Evolutionary conservation across 2,113 vertebrate species (phyloP).

Genomic region (Tupaia chinensis): DNA sequence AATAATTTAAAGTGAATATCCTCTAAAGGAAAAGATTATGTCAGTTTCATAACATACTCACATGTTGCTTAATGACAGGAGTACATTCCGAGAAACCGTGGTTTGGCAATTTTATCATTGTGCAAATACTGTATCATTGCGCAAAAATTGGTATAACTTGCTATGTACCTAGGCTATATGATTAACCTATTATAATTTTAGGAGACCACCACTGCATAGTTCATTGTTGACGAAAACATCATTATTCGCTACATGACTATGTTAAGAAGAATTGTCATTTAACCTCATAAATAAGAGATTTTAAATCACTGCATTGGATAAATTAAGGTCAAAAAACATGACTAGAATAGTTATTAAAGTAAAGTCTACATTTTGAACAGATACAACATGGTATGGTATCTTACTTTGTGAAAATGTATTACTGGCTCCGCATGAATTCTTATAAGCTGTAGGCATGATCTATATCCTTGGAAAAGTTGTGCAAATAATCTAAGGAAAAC

Average conservation of each 20-base stretch:
- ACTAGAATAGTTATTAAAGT: conserved; percentile 38
- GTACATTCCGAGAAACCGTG: too few species aligned
- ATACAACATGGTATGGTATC: conserved; percentile 19
- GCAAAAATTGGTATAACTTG: too few species aligned
- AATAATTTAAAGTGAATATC: conserved; percentile 40
- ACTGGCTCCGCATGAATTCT: conserved; percentile 98
- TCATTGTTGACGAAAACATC: too few species aligned
- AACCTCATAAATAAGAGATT: conserved; percentile 37
- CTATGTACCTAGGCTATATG: too few species aligned
- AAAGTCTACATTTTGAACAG: conserved; percentile 34
- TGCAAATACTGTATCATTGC: too few species aligned
- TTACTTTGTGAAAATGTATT: conserved; percentile 99
- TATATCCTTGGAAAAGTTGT: conserved; percentile 98
- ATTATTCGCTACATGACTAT: not conserved
- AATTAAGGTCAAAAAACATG: conserved; percentile 39
- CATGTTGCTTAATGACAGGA: too few species aligned
- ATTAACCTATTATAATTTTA: too few species aligned
- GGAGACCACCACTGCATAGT: too few species aligned
- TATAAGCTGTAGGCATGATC: conserved; percentile 98
- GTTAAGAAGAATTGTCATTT: conserved; percentile 42
- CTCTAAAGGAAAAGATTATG: conserved; percentile 4
- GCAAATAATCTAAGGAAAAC: conserved; percentile 98
- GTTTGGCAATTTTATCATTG: too few species aligned
- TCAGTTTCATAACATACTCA: not conserved
- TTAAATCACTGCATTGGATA: conserved; percentile 50